phyloP scores from a whole-genome alignment of 1,140 invertebrate species.

The Oedothorax gibbosus region DNA sequence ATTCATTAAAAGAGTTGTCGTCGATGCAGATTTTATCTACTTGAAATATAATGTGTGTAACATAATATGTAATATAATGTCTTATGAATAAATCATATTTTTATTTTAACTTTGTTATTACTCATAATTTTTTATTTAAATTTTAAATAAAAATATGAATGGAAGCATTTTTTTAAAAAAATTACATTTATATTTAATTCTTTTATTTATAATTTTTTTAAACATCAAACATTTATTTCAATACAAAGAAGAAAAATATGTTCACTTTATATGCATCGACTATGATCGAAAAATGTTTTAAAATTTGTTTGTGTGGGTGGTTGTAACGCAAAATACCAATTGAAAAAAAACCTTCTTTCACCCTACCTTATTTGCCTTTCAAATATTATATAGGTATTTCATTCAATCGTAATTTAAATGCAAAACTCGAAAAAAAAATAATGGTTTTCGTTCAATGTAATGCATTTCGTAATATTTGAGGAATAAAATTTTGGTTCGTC shows the following conservation, averaged over 20 bases:
- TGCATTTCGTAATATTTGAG: slow-evolving; percentile 17
- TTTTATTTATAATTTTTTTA: background rate
- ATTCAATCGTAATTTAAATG: slow-evolving; percentile 36
- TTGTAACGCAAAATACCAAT: slow-evolving; percentile 11
- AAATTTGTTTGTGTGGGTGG: slow-evolving; percentile 7
- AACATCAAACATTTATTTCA: slow-evolving; percentile 7
- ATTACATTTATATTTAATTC: too few relatives aligned
- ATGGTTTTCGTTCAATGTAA: slow-evolving; percentile 29
- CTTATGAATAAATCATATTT: too few relatives aligned
- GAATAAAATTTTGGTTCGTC: background rate
- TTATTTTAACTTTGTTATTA: too few relatives aligned
- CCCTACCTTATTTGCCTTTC: slow-evolving; percentile 36
- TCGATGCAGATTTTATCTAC: too few relatives aligned
- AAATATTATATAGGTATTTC: slow-evolving; percentile 26
- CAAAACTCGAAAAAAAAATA: slow-evolving; percentile 27
- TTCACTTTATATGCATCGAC: slow-evolving; percentile 36
- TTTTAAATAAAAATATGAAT: too few relatives aligned
- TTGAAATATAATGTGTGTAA: too few relatives aligned
- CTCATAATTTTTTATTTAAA: too few relatives aligned
- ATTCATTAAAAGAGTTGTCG: too few relatives aligned
- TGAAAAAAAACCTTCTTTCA: slow-evolving; percentile 17
- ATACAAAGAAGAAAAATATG: slow-evolving; percentile 7
- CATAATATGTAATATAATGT: too few relatives aligned
- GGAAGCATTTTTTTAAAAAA: too few relatives aligned
- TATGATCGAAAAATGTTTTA: slow-evolving; percentile 45